These are phyloP conservation scores for Sceloporus tristichus DNA, from an alignment of 2,113 vertebrate genomes.

Conservation along the genomic window DNA sequence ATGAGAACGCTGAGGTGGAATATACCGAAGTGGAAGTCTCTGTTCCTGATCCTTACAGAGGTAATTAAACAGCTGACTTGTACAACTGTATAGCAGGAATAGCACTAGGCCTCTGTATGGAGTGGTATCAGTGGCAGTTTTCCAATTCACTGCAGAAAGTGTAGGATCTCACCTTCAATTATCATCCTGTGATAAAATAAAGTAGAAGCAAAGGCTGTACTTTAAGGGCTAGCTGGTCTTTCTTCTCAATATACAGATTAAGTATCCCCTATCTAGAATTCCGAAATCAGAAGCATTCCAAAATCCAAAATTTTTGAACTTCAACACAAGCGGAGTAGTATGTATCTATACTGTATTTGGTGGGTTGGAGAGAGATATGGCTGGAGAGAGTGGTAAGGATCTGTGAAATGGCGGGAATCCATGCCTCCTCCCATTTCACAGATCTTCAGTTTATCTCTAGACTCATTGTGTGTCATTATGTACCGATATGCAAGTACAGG, in stretches of 20 bases:
- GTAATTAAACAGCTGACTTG: conserved; percentile 62
- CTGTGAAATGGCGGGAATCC: too few species aligned
- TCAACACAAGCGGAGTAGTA: too few species aligned
- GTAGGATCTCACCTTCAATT: conserved; percentile 16
- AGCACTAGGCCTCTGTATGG: background rate
- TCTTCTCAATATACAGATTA: background rate
- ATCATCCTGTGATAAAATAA: background rate
- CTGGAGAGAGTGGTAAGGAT: too few species aligned
- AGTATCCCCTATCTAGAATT: too few species aligned
- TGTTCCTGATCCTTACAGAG: conserved; percentile 72
- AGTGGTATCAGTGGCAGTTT: background rate
- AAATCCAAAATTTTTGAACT: too few species aligned
- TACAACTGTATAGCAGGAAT: conserved; percentile 22
- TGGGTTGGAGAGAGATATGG: too few species aligned
- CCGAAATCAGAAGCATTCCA: too few species aligned
- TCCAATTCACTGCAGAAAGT: background rate
- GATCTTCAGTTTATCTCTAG: too few species aligned
- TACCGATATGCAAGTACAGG: too few species aligned
- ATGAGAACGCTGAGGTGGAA: conserved; percentile 76
- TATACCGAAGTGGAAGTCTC: conserved; percentile 82
- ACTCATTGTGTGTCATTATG: too few species aligned
- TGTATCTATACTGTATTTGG: too few species aligned
- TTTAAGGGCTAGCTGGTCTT: background rate
- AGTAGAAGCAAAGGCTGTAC: background rate
- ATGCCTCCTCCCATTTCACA: too few species aligned